Evolutionary conservation across 2,888 invertebrate genomes (phyloP).

Genomic region (Acleris emargana): DNA sequence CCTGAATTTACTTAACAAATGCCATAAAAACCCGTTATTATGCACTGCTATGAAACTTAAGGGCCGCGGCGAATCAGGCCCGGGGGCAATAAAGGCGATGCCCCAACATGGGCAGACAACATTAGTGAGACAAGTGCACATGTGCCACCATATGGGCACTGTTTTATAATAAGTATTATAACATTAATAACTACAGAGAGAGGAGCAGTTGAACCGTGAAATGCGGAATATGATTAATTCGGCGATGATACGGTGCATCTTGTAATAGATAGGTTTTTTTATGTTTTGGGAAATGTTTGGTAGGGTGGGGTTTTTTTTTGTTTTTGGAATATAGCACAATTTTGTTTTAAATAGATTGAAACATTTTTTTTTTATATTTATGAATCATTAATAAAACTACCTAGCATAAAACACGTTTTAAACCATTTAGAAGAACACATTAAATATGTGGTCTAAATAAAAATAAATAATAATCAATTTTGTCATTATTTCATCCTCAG

Average conservation of each 20-base stretch:
- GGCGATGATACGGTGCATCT: constrained; percentile 17
- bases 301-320: too few relatives aligned
- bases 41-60: not conserved
- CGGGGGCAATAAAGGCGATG: constrained; percentile 1
- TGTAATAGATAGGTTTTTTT: not conserved
- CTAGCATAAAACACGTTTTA: too few relatives aligned
- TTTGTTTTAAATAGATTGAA: too few relatives aligned
- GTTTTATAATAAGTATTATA: constrained; percentile 58
- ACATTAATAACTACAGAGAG: constrained; percentile 51
- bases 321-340: too few relatives aligned
- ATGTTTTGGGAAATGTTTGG: too few relatives aligned
- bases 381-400: too few relatives aligned
- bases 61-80: not conserved
- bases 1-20: too few relatives aligned
- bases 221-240: constrained; percentile 46
- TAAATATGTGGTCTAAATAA: too few relatives aligned
- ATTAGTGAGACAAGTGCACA: constrained; percentile 78
- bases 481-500: too few relatives aligned
- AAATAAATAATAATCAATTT: too few relatives aligned
- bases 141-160: constrained; percentile 75
- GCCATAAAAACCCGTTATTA: not conserved
- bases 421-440: too few relatives aligned
- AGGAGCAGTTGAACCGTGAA: constrained; percentile 68
- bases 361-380: too few relatives aligned
- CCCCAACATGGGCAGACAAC: constrained; percentile 47